Base-by-base conservation (phyloP, 2,888 invertebrate genomes). In the Pheosia gnoma region DNA sequence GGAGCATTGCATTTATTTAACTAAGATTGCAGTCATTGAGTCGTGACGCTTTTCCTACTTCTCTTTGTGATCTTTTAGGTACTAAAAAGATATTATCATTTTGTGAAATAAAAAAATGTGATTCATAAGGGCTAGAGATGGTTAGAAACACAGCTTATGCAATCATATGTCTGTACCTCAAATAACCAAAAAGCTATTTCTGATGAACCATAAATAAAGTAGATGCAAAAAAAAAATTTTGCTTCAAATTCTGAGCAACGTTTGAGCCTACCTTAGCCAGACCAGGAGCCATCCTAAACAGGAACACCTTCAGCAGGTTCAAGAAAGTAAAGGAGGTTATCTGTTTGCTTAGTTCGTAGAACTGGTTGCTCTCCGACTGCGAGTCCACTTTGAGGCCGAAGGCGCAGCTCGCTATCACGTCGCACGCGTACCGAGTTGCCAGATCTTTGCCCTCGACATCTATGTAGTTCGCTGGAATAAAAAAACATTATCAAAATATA, bases 341-440 rank as follows among this genome's bases (percentile, higher is more conserved):
- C n/a, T 81, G 77, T 68, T 90, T 91, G 9, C 94, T 94, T 86
- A 89, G 91, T 54, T 75, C 58, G 71, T 93, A 95, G 77, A 95
- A 95, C 52, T 91, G 84, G 67, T 95, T 95, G 0, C 94, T 77
- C 0, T 94, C 85, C 37, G 80, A 78, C 53, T 94, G 85, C 0
- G 95, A 95, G 74, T 95, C 89, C 7, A 94, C 91, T 67, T 93
- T 86, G 0, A 94, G 70, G 0, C 94, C 94, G 63, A 94, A 94
- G 2, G 91, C 94, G 38, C 90, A 86, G 1, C 91, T 86, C 0
- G 94, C 94, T 53, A 95, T 94, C 1, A 94, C 93, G 69, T 94
- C 94, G 65, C 91, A 94, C 0, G 94, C 82, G 61, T 85, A 94
- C 38, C 94, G 81, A 3, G 90, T 86, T 3, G 88, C 87, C 1